phyloP scores from a whole-genome alignment of 1,140 invertebrate species.

The Hesperophylax magnus region DNA sequence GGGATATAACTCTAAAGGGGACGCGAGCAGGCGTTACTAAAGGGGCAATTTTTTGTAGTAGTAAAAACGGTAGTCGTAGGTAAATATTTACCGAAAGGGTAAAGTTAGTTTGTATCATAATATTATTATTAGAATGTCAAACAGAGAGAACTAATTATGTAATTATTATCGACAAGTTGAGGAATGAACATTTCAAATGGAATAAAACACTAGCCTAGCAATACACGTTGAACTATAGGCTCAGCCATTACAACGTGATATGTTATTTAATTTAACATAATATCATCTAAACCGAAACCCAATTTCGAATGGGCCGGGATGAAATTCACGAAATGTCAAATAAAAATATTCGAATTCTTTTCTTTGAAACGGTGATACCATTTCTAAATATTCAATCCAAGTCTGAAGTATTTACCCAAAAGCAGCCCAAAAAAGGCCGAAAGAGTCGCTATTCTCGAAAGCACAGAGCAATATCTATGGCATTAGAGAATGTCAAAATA shows the following conservation, averaged over 20 bases:
- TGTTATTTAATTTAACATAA: neutral
- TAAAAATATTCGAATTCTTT: conserved; percentile 19
- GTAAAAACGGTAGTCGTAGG: too few species aligned
- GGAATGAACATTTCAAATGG: neutral
- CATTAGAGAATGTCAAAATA: too few species aligned
- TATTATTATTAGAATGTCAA: too few species aligned
- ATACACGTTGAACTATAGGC: conserved; percentile 17
- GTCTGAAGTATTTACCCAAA: too few species aligned
- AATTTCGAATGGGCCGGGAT: neutral
- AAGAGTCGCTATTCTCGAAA: too few species aligned
- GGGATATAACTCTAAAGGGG: too few species aligned
- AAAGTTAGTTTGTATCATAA: neutral
- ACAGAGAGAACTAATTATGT: neutral
- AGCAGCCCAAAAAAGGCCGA: too few species aligned
- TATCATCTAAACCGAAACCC: neutral
- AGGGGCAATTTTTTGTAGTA: too few species aligned
- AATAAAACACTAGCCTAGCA: conserved; percentile 35
- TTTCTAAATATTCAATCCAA: neutral
- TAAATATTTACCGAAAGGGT: too few species aligned
- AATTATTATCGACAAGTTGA: neutral
- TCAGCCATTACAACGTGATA: conserved; percentile 30
- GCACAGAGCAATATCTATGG: too few species aligned
- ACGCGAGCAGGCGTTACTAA: too few species aligned
- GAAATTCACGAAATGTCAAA: conserved; percentile 28
- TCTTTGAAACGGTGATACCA: conserved; percentile 53